Conservation (phyloP, 2,888 invertebrate genomes). For the Seladonia tumulorum region DNA sequence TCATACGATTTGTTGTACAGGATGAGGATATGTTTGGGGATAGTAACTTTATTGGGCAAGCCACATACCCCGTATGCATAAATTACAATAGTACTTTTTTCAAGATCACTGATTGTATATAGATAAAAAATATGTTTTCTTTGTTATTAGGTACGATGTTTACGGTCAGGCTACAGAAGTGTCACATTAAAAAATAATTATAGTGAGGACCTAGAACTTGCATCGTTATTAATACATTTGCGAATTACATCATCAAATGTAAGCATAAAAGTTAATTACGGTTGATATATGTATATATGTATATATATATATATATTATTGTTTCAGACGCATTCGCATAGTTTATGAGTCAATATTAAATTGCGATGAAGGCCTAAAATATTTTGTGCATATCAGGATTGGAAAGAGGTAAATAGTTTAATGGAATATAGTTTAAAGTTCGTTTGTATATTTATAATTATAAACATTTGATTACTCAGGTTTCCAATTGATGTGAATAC, state of each 20-base stretch:
- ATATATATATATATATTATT: slow-evolving; percentile 13
- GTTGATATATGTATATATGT: slow-evolving; percentile 1
- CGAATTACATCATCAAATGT: slow-evolving; percentile 85
- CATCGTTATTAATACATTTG: slow-evolving; percentile 94
- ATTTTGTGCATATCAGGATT: slow-evolving; percentile 25
- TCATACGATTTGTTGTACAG: slow-evolving; percentile 94
- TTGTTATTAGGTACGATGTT: slow-evolving; percentile 87
- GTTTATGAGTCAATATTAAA: slow-evolving; percentile 36
- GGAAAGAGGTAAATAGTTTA: slow-evolving; percentile 31
- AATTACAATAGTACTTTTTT: slow-evolving; percentile 48
- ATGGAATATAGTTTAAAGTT: not conserved
- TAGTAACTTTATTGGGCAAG: slow-evolving; percentile 98
- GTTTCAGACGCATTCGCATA: slow-evolving; percentile 33
- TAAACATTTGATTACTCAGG: slow-evolving; percentile 34
- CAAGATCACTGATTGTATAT: slow-evolving; percentile 16
- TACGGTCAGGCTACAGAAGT: slow-evolving; percentile 95
- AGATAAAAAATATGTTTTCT: slow-evolving; percentile 15
- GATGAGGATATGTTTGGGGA: slow-evolving; percentile 99
- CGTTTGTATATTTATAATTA: not conserved
- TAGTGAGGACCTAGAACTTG: slow-evolving; percentile 96
- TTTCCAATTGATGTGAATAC: slow-evolving; percentile 22
- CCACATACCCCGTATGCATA: slow-evolving; percentile 92
- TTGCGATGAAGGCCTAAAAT: not conserved
- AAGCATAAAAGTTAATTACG: slow-evolving; percentile 31
- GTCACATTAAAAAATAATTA: slow-evolving; percentile 95